Conservation (phyloP, 2,113 vertebrate genomes). For the Takifugu bimaculatus region DNA sequence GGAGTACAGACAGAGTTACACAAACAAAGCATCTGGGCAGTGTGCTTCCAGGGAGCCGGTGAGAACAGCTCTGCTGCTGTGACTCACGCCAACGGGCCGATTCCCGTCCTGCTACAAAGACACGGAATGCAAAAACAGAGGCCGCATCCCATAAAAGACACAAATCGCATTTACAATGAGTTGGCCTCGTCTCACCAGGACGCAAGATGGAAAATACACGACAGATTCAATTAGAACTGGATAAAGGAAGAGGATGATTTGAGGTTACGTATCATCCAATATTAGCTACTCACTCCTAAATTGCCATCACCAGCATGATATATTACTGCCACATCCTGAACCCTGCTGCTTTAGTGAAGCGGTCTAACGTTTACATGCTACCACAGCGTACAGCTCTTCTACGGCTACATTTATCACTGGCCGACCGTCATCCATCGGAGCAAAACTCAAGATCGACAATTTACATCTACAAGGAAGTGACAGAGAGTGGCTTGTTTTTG, state of each 20-base stretch:
- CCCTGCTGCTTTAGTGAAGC: constrained; percentile 20
- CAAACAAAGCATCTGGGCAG: constrained; percentile 51
- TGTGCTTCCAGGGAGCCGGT: constrained; percentile 23
- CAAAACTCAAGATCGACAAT: too few relatives aligned
- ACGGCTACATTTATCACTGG: constrained; percentile 33
- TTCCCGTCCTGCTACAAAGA: constrained; percentile 10
- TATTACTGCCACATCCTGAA: neutral
- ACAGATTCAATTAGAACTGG: constrained; percentile 2
- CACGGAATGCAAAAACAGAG: too few relatives aligned
- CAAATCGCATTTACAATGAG: constrained; percentile 55
- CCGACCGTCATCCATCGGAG: neutral
- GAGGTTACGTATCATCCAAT: neutral
- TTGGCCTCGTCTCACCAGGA: constrained; percentile 41
- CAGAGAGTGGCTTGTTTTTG: too few relatives aligned
- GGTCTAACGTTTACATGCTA: constrained; percentile 11
- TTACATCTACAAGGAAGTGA: too few relatives aligned
- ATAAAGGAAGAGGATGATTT: constrained; percentile 1
- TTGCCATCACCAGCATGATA: neutral
- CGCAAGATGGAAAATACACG: constrained; percentile 28
- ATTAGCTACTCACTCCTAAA: constrained; percentile 3
- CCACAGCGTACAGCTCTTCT: neutral
- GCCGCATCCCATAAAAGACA: constrained; percentile 50
- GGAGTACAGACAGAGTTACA: constrained; percentile 36
- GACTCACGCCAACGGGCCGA: constrained; percentile 47
- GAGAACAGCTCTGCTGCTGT: constrained; percentile 52